Conservation (phyloP, 2,888 invertebrate genomes). For the Julus scanicus region DNA sequence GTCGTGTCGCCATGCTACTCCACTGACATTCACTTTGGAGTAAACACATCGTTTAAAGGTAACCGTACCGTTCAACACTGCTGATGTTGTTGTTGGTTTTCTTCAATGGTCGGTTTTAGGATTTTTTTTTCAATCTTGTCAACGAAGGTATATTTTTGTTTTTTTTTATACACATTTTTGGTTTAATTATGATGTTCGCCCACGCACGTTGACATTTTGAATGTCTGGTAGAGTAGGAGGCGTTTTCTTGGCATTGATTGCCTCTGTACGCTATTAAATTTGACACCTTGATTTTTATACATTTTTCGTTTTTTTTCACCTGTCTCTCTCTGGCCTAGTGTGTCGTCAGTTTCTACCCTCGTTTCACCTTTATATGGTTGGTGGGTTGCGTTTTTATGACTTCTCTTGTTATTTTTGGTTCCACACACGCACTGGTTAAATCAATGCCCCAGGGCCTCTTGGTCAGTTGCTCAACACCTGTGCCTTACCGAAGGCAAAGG, state of each 20-base stretch:
- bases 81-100: background rate
- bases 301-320: background rate
- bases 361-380: background rate
- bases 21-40: conserved; percentile 8
- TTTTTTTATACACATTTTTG: background rate
- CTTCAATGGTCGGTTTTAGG: too few relatives aligned
- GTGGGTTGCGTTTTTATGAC: background rate
- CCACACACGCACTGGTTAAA: background rate
- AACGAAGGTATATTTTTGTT: background rate
- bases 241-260: background rate
- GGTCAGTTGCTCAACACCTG: conserved; percentile 24
- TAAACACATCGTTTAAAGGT: background rate
- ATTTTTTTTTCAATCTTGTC: background rate
- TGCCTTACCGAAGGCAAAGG: background rate
- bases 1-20: conserved; percentile 27
- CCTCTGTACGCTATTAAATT: conserved; percentile 2
- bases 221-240: background rate
- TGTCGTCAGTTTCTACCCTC: conserved; percentile 12
- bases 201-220: background rate
- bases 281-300: background rate
- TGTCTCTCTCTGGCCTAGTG: background rate
- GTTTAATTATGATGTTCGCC: background rate
- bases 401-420: background rate
- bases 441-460: background rate
- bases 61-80: background rate